Evolutionary conservation across 2,113 vertebrate genomes (phyloP), one percentile per base, ranked within the genome.

Genomic region (Corvus cornix): DNA sequence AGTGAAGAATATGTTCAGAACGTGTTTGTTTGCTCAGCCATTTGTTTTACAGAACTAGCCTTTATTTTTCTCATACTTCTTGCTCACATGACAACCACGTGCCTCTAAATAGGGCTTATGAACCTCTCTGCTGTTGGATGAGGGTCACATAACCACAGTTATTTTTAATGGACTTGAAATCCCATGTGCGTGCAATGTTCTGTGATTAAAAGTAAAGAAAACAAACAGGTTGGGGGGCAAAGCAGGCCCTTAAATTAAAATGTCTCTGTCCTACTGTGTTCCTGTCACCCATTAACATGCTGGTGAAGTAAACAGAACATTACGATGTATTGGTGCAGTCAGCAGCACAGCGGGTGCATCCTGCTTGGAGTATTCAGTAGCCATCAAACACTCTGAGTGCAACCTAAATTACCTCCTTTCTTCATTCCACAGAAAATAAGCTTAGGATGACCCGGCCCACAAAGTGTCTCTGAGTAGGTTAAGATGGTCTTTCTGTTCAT

Each of bases 391-490:
- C 28, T 56, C 49, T 43, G 63, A 49, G 28, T 30, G 74, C 64
- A 51, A 53, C 37, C 30, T 62, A 90, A 95, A 97, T 98, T 98
- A 98, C 98, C 98, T 97, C 98, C 98, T 97, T 98, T 98, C 89
- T 96, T 97, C 90, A 70, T 98, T 85, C 98, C 98, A 21, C 98
- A 98, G 96, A 98, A 98, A 49, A 94, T 87, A 44, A 97, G 96
- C 67, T 95, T 92, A 41, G 83, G 55, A 3, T 82, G 43, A 24
- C 95, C 95, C 0, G 26, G 89, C 31, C 90, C 96, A 0, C 98
- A 98, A n/a, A 98, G 7, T 0, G 88, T 79, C 5, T 97, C 97
- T 4, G 97, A 96, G 74, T 96, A 97, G 58, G 68, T 76, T 37
- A 98, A 56, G 43, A 98, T 0, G 0, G 79, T 88, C 5, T 51